Evolutionary conservation across 2,797 vertebrate species (phyloP).

Genomic region (Paguma larvata): DNA sequence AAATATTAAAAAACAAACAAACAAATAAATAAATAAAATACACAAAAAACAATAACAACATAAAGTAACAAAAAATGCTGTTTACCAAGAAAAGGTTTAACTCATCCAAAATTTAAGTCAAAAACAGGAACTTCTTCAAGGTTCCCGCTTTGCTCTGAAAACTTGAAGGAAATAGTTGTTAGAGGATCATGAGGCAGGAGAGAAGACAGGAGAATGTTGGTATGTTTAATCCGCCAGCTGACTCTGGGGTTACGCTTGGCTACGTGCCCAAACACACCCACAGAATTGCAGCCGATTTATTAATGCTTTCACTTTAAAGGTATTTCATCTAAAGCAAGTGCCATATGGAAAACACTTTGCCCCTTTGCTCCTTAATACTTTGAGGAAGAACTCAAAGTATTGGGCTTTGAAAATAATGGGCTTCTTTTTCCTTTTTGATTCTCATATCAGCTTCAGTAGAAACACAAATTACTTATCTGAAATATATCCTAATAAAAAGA

Average conservation of each 20-base stretch:
- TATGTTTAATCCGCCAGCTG: background rate
- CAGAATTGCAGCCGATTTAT: background rate
- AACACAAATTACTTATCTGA: slow-evolving; percentile 35
- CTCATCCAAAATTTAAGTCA: background rate
- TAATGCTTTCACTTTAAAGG: background rate
- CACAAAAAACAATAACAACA: too few relatives aligned
- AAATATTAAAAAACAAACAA: too few relatives aligned
- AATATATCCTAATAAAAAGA: slow-evolving; percentile 28
- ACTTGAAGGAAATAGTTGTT: background rate
- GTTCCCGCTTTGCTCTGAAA: background rate
- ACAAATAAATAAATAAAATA: too few relatives aligned
- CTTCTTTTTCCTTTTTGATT: background rate
- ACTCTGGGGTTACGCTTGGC: background rate
- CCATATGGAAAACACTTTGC: background rate
- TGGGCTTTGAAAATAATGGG: background rate
- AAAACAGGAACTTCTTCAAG: background rate
- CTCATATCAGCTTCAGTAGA: background rate
- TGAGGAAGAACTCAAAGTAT: background rate
- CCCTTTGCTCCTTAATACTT: background rate
- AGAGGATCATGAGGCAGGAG: background rate
- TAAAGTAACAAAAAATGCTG: background rate
- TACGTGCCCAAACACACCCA: background rate
- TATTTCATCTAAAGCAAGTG: background rate
- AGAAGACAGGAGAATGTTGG: background rate
- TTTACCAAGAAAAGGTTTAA: background rate